These are phyloP conservation scores for Drosophila longiperda DNA, from an alignment of 2,888 invertebrate genomes.

Conservation along the genomic window DNA sequence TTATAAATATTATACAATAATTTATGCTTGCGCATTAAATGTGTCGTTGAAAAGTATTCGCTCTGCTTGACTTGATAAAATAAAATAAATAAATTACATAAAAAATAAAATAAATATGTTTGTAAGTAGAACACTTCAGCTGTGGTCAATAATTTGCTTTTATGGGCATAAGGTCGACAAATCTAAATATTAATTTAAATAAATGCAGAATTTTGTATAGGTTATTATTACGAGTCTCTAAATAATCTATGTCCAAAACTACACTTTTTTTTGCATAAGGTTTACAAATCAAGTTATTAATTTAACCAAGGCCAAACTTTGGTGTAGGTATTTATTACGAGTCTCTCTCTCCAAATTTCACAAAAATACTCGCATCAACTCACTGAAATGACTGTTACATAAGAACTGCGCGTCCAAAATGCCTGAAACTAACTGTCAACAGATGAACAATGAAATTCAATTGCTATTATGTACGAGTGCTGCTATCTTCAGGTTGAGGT, in stretches of 20 bases:
- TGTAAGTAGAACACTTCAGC: neutral
- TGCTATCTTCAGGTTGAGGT: too few relatives aligned
- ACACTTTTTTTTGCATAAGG: neutral
- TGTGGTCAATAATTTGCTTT: neutral
- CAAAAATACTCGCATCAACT: too few relatives aligned
- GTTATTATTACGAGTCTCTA: neutral
- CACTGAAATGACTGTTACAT: too few relatives aligned
- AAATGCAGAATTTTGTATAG: rapidly evolving
- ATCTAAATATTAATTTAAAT: neutral
- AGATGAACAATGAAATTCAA: too few relatives aligned
- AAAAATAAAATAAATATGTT: too few relatives aligned
- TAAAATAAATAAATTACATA: too few relatives aligned
- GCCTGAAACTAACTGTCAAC: too few relatives aligned
- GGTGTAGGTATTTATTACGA: neutral
- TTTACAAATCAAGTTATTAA: neutral
- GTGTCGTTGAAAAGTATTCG: neutral
- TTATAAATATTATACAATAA: neutral
- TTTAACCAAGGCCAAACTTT: neutral
- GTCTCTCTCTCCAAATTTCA: neutral
- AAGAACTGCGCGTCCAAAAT: too few relatives aligned
- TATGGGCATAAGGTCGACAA: neutral
- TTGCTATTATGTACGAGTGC: too few relatives aligned
- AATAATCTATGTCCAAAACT: neutral
- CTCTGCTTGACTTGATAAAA: neutral
- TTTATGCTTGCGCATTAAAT: neutral